Conservation (phyloP, 2,888 invertebrate genomes). For the Magallana nippona region DNA sequence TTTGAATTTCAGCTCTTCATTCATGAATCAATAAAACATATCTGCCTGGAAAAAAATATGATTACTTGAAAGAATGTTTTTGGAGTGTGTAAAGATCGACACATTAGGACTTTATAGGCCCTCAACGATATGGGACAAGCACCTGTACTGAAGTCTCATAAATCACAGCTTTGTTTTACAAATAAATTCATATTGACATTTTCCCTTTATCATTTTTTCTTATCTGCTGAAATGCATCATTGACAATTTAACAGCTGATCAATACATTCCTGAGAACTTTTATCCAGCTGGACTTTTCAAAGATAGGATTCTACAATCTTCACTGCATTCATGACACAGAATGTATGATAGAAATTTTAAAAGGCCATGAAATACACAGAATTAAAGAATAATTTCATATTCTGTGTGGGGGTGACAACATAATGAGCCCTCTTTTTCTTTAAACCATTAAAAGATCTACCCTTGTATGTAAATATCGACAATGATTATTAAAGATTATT, state of each 20-base stretch:
- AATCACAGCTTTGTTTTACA: constrained; percentile 31
- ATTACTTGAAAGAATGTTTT: constrained; percentile 30
- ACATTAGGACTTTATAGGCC: constrained; percentile 23
- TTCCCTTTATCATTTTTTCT: constrained; percentile 5
- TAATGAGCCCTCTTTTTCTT: not conserved
- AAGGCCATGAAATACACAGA: not conserved
- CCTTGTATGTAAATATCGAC: not conserved
- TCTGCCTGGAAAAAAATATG: constrained; percentile 1
- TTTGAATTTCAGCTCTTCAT: constrained; percentile 23
- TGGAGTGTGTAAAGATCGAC: constrained; percentile 30
- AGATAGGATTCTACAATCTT: not conserved
- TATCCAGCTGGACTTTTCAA: constrained; percentile 14
- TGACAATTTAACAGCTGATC: not conserved
- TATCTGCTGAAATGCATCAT: constrained; percentile 6
- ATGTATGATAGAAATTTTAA: constrained; percentile 10
- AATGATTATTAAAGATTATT: not conserved
- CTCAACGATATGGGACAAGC: constrained; percentile 19
- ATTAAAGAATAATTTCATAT: not conserved
- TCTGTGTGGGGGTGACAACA: not conserved
- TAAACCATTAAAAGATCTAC: not conserved
- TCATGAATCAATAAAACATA: constrained; percentile 29
- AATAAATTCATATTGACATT: constrained; percentile 26
- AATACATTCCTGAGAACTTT: constrained; percentile 10
- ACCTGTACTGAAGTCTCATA: constrained; percentile 20
- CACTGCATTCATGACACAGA: not conserved